Percentiles rank a stretch among this genome's conserved stretches.
Evolutionary conservation across 2,113 vertebrate genomes (phyloP).

Genomic region (Excalfactoria chinensis): DNA sequence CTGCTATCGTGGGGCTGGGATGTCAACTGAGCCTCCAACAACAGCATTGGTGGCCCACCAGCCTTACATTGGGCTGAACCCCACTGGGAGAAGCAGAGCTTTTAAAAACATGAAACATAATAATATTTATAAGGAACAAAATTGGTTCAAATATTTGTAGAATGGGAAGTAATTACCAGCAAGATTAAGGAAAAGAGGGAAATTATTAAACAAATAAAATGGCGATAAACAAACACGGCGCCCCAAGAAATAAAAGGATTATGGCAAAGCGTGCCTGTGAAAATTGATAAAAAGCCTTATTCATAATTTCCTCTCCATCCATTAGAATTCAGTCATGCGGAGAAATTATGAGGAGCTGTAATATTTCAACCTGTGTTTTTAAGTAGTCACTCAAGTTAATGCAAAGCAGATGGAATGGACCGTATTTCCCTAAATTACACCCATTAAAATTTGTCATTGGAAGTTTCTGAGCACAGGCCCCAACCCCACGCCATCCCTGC

Average conservation of each 20-base stretch:
- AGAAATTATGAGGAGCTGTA: constrained; percentile 67
- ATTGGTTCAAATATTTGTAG: neutral
- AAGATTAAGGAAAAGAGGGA: constrained; percentile 13
- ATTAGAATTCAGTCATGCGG: constrained; percentile 59
- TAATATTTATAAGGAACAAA: neutral
- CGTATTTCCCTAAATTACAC: constrained; percentile 54
- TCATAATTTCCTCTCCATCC: constrained; percentile 45
- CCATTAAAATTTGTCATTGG: neutral
- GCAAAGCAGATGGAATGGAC: constrained; percentile 64
- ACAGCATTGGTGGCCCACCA: fast-evolving
- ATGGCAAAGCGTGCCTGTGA: constrained; percentile 49
- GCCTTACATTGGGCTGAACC: neutral
- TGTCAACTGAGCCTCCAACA: neutral
- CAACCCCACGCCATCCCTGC: too few relatives aligned
- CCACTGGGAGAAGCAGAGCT: neutral
- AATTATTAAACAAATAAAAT: constrained; percentile 56
- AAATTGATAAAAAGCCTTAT: constrained; percentile 67
- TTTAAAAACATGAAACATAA: neutral
- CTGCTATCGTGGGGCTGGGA: neutral
- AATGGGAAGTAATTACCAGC: constrained; percentile 13
- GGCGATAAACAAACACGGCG: constrained; percentile 43
- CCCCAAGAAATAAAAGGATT: constrained; percentile 58
- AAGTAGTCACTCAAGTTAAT: constrained; percentile 65
- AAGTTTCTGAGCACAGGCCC: neutral
- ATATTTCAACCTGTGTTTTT: constrained; percentile 71